Evolutionary conservation across 2,113 vertebrate species (phyloP).

Genomic region (Larimichthys crocea): DNA sequence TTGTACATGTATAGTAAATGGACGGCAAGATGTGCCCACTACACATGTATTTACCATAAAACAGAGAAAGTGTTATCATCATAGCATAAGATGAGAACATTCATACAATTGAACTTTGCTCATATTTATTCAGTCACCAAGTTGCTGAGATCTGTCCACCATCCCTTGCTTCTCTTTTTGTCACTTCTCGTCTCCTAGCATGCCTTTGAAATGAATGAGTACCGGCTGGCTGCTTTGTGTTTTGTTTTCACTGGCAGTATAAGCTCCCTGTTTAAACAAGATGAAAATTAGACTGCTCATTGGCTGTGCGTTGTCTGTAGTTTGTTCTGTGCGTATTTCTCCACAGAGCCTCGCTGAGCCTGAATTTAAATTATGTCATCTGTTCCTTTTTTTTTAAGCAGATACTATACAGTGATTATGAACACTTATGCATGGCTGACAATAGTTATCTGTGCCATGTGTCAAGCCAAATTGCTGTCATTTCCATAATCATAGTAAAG

Average conservation of each 20-base stretch:
- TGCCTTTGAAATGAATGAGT: conserved; percentile 54
- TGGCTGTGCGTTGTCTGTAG: conserved; percentile 54
- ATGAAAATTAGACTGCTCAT: conserved; percentile 46
- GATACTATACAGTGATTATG: conserved; percentile 49
- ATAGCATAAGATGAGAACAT: neutral
- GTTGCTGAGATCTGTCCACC: conserved; percentile 40
- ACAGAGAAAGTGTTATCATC: neutral
- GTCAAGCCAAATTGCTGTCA: conserved; percentile 17
- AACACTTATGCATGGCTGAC: conserved; percentile 17
- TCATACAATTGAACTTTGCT: conserved; percentile 1
- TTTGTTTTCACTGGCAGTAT: conserved; percentile 63
- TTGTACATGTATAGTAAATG: neutral
- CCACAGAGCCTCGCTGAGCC: conserved; percentile 41
- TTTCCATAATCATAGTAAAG: conserved; percentile 22
- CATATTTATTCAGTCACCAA: conserved; percentile 9
- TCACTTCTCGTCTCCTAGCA: conserved; percentile 45
- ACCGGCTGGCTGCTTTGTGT: conserved; percentile 62
- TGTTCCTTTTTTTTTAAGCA: conserved; percentile 39
- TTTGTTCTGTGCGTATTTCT: conserved; percentile 61
- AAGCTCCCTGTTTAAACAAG: conserved; percentile 68
- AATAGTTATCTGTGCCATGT: conserved; percentile 33
- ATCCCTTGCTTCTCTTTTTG: conserved; percentile 22
- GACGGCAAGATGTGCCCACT: neutral
- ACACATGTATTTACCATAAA: neutral
- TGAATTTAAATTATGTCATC: conserved; percentile 64